A percentile compares a stretch with the other conserved stretches of the same genome.
phyloP scores from a whole-genome alignment of 92 coral and sea anemone species.

The Epizoanthus ramosus region DNA sequence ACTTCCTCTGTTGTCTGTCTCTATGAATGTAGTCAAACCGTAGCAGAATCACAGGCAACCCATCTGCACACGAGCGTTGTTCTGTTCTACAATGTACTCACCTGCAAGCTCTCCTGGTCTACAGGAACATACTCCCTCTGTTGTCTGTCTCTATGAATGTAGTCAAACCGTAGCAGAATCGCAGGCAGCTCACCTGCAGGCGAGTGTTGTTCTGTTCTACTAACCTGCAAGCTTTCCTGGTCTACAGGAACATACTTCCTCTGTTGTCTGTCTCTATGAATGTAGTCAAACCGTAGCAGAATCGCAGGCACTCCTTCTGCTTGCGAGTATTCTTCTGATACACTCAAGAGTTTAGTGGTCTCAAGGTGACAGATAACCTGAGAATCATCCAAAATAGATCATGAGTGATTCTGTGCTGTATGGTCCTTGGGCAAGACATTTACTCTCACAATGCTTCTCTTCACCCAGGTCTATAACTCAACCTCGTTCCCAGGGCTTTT shows the following conservation, averaged over 20 bases:
- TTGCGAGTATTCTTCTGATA: constrained; percentile 4
- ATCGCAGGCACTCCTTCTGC: background rate
- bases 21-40: too few species aligned
- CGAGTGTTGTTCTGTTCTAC: background rate
- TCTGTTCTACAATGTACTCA: background rate
- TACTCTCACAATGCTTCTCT: too few species aligned
- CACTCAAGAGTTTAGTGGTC: constrained; percentile 13
- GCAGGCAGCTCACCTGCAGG: too few species aligned
- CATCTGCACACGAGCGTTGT: too few species aligned
- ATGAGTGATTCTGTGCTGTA: background rate
- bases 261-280: constrained; percentile 31
- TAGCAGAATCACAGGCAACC: too few species aligned
- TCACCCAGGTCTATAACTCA: too few species aligned
- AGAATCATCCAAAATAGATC: background rate
- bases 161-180: too few species aligned
- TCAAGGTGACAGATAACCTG: constrained; percentile 36
- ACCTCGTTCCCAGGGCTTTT: too few species aligned
- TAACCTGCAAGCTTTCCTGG: constrained; percentile 19
- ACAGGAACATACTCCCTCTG: constrained; percentile 3
- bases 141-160: constrained; percentile 3
- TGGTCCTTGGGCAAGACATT: too few species aligned
- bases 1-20: constrained; percentile 14
- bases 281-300: constrained; percentile 27
- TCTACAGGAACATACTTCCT: constrained; percentile 14
- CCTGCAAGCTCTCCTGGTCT: constrained; percentile 23